Base-by-base conservation (phyloP, 2,888 invertebrate genomes). In the Chorisops tibialis region DNA sequence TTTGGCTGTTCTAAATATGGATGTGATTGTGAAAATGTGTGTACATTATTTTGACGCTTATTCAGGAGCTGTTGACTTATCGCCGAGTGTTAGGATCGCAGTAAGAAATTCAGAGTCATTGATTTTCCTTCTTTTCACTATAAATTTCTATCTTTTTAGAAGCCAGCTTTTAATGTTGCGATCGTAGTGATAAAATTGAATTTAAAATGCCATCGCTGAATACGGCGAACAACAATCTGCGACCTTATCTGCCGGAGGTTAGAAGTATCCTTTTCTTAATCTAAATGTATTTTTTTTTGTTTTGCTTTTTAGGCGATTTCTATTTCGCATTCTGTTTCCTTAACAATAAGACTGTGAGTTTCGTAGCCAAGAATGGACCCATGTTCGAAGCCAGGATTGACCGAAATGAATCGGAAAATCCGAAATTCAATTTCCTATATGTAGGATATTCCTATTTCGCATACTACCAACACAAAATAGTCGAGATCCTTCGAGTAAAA, bases 371-470 rank as follows among this genome's bases (percentile, higher is more conserved):
- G 74, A 99, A 99, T 85, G 99, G 95, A 1, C 96, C 97, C 0
- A 99, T 99, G 75, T 99, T 99, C 79, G 99, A 99, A 77, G 93
- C 95, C 3, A 85, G 97, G 67, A 99, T 99, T 77, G 83, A 96
- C 54, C 96, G 97, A 77, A 99, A 98, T 82, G 99, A 99, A 79
- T 82, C 96, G 65, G 94, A 95, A 50, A 99, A 99, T 78, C 92
- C 97, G 1, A 98, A 98, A 77, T 99, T 99, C 76, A 98, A 98
- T 80, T 99, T 99, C 74, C 84, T 99, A 65, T 96, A 93, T 74
- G 83, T 88, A 6, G 94, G 94, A 0, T 99, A 99, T 79, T 99
- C 99, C 0, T 99, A 99, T 75, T 94, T 99, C 85, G 96, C 96
- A 0, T 99, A 99, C 75, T 99, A 99, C 79, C 91, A 96, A 72